These are phyloP conservation scores for Passer domesticus DNA, from an alignment of 2,113 vertebrate species.

Conservation along the genomic window DNA sequence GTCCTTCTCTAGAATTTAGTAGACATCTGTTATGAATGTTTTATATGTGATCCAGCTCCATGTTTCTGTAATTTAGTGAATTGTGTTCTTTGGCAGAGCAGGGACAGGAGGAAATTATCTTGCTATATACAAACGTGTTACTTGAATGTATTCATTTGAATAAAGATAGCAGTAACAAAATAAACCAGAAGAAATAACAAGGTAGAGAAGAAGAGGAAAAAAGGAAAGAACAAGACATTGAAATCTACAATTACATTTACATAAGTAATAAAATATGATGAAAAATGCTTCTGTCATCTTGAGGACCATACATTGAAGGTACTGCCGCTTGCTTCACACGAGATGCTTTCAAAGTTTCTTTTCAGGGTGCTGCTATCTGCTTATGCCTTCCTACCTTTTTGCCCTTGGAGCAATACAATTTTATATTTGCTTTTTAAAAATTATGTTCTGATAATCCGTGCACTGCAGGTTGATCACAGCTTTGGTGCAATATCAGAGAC, in stretches of 20 bases:
- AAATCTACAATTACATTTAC: not conserved
- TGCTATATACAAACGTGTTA: slow-evolving; percentile 10
- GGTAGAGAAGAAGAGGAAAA: not conserved
- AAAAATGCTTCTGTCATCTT: not conserved
- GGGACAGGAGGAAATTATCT: not conserved
- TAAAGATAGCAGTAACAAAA: not conserved
- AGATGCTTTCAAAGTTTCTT: not conserved
- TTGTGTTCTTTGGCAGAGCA: not conserved
- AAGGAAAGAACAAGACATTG: not conserved
- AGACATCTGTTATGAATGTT: not conserved
- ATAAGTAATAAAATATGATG: not conserved
- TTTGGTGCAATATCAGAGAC: not conserved
- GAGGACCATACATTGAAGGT: not conserved
- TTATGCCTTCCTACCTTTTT: not conserved
- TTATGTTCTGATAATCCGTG: fast-evolving
- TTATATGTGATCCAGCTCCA: not conserved
- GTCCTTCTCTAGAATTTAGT: not conserved
- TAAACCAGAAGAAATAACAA: not conserved
- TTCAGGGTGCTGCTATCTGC: not conserved
- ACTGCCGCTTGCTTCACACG: not conserved
- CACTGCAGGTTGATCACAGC: not conserved
- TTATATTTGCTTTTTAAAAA: not conserved
- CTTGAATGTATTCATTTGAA: not conserved
- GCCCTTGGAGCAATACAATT: not conserved
- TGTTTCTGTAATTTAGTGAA: not conserved